These are phyloP conservation scores for Drosophila punjabiensis DNA, from an alignment of 1,140 invertebrate genomes.

Conservation along the genomic window DNA sequence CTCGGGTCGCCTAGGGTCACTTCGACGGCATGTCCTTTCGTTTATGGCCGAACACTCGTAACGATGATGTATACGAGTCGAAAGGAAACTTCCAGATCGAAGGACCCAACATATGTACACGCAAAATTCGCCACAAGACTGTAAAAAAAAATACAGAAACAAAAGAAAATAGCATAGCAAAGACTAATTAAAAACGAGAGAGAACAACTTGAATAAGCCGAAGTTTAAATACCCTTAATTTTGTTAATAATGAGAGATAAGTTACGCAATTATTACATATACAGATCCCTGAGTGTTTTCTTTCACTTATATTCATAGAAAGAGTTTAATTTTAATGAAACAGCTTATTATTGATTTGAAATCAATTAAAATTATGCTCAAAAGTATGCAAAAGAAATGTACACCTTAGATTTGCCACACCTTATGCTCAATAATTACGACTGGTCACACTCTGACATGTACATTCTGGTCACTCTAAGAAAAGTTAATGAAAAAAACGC, in stretches of 20 bases:
- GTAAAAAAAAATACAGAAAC: background rate
- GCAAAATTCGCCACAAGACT: background rate
- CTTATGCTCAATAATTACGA: background rate
- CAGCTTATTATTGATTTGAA: too few species aligned
- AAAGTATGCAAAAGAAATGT: too few species aligned
- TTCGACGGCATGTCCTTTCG: conserved; percentile 37
- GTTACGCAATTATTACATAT: too few species aligned
- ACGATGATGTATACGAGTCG: conserved; percentile 7
- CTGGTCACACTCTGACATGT: background rate
- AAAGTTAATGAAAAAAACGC: background rate
- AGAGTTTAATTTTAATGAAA: background rate
- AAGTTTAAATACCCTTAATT: background rate
- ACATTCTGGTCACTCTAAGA: background rate
- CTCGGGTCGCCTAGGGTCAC: conserved; percentile 44
- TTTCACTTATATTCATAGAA: too few species aligned
- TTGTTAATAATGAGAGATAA: background rate
- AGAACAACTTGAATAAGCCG: background rate
- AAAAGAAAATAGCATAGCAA: background rate
- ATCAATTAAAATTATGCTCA: background rate
- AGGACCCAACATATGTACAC: background rate
- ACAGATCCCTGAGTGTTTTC: too few species aligned
- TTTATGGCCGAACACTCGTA: conserved; percentile 19
- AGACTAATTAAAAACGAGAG: conserved; percentile 12
- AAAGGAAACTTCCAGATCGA: conserved; percentile 6
- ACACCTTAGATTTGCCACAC: background rate